These are phyloP conservation scores for Coreoperca whiteheadi DNA, from an alignment of 2,113 vertebrate genomes.

Conservation along the genomic window DNA sequence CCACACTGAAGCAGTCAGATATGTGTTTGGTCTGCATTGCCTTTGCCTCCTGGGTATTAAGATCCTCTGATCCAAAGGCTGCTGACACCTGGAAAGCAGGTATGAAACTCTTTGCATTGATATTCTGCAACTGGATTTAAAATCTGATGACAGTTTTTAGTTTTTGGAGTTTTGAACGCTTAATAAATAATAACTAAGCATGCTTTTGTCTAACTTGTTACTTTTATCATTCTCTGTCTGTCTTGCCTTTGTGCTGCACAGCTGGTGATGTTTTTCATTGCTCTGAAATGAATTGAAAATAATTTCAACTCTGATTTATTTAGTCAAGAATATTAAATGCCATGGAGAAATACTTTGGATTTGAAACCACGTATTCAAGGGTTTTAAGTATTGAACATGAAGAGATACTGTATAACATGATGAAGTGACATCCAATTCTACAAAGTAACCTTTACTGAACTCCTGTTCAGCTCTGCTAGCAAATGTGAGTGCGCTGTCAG, in stretches of 20 bases:
- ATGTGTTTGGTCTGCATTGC: constrained; percentile 97
- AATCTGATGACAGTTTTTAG: not conserved
- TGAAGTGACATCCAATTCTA: not conserved
- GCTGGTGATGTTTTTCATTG: too few species aligned
- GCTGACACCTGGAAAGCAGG: constrained; percentile 96
- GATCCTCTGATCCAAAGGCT: constrained; percentile 88
- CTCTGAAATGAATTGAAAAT: not conserved
- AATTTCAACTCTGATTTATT: not conserved
- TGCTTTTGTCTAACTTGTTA: not conserved
- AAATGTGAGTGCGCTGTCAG: constrained; percentile 92
- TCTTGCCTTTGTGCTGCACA: too few species aligned
- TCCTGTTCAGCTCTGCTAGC: constrained; percentile 91
- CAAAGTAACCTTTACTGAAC: constrained; percentile 37
- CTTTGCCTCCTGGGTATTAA: constrained; percentile 96
- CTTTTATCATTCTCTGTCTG: too few species aligned
- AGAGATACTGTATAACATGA: not conserved
- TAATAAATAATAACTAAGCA: not conserved
- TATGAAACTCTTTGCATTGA: constrained; percentile 60
- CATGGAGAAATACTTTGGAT: not conserved
- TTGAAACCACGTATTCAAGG: not conserved
- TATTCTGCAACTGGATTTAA: not conserved
- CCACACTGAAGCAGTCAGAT: constrained; percentile 84
- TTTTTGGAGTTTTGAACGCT: not conserved
- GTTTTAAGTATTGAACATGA: not conserved
- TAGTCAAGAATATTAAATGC: not conserved